These are phyloP conservation scores for Frankliniella intonsa DNA, from an alignment of 2,888 invertebrate genomes.

Conservation along the genomic window DNA sequence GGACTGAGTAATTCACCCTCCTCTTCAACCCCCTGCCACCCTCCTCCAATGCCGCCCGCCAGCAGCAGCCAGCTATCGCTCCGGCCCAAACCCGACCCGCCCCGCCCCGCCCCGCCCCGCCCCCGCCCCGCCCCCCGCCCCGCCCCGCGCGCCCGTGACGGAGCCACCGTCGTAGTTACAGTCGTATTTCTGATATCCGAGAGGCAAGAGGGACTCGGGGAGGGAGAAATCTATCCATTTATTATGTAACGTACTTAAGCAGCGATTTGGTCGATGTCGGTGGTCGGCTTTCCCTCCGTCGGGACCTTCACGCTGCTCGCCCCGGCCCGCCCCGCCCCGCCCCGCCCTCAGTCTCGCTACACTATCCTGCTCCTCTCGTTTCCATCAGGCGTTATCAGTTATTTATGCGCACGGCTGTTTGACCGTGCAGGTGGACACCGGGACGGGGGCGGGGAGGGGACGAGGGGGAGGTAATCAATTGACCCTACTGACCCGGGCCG, in stretches of 20 bases:
- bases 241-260: constrained; percentile 5
- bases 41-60: too few relatives aligned
- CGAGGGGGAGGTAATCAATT: too few relatives aligned
- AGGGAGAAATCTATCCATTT: background rate
- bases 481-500: too few relatives aligned
- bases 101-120: background rate
- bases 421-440: too few relatives aligned
- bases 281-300: background rate
- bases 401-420: too few relatives aligned
- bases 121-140: background rate
- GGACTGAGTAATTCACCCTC: too few relatives aligned
- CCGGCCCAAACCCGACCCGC: too few relatives aligned
- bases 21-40: too few relatives aligned
- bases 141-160: background rate
- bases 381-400: too few relatives aligned
- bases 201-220: background rate
- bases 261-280: background rate
- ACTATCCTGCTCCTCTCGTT: too few relatives aligned
- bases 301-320: background rate
- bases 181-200: constrained; percentile 2
- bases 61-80: too few relatives aligned
- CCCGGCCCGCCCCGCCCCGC: background rate
- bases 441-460: too few relatives aligned
- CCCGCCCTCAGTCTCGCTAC: background rate
- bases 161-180: background rate